phyloP scores from a whole-genome alignment of 37 sponge, comb jelly and placozoan species.

The Hormiphora californensis region DNA sequence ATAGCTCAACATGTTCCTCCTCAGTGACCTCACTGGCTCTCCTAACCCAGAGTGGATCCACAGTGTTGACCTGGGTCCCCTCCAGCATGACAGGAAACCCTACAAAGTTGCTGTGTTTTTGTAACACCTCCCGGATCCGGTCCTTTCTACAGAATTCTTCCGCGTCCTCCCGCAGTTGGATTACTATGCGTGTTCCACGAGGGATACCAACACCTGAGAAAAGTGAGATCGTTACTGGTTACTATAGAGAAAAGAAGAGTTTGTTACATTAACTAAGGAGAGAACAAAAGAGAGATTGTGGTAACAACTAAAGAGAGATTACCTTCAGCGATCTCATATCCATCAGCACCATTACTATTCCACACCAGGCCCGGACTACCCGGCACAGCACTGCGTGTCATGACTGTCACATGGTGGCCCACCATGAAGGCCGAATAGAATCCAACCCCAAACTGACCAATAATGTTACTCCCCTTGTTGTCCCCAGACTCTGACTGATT shows the following conservation, averaged over 20 bases:
- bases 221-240: neutral
- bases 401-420: conserved; percentile 56
- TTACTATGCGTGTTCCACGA: conserved; percentile 60
- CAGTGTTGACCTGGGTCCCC: conserved; percentile 58
- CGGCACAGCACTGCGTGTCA: neutral
- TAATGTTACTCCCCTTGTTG: conserved; percentile 38
- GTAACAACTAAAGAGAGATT: neutral
- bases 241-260: neutral
- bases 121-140: conserved; percentile 52
- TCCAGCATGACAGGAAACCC: conserved; percentile 60
- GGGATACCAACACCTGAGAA: conserved; percentile 15
- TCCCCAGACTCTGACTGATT: neutral
- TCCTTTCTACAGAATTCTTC: conserved; percentile 51
- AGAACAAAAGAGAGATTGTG: neutral
- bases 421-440: conserved; percentile 68
- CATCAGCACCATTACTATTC: conserved; percentile 44
- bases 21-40: conserved; percentile 52
- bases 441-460: conserved; percentile 69
- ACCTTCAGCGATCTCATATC: conserved; percentile 23
- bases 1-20: conserved; percentile 56
- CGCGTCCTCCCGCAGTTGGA: conserved; percentile 61
- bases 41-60: conserved; percentile 58
- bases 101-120: conserved; percentile 65
- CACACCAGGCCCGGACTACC: conserved; percentile 56
- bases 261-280: too few relatives aligned